A percentile compares a stretch with the other conserved stretches of the same genome.
Evolutionary conservation across 2,888 invertebrate species (phyloP).

Genomic region (Idaea dimidiata): DNA sequence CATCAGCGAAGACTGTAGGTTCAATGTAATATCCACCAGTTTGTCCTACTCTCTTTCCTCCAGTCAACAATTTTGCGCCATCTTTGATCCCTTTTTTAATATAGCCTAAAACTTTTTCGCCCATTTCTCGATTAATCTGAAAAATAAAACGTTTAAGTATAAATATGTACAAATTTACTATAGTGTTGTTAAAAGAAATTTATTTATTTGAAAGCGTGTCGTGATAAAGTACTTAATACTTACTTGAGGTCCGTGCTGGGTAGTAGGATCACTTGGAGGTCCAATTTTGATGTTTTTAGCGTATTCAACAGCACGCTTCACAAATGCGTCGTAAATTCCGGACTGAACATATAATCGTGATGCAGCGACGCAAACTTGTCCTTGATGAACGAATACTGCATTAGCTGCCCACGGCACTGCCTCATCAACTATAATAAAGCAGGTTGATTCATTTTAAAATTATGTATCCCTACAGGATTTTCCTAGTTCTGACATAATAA

Average conservation of each 20-base stretch:
- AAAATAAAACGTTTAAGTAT: conserved; percentile 12
- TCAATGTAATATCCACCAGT: conserved; percentile 86
- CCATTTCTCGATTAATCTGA: conserved; percentile 85
- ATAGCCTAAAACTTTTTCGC: conserved; percentile 86
- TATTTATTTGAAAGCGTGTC: too few relatives aligned
- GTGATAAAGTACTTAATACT: too few relatives aligned
- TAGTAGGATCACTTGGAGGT: conserved; percentile 35
- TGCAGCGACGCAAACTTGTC: conserved; percentile 56
- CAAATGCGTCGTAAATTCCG: conserved; percentile 89
- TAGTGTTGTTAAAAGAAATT: too few relatives aligned
- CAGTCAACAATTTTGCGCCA: conserved; percentile 89
- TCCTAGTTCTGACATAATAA: too few relatives aligned
- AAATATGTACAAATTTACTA: too few relatives aligned
- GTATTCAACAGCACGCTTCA: conserved; percentile 83
- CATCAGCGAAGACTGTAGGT: conserved; percentile 88
- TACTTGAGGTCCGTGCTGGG: conserved; percentile 51
- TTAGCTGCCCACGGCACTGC: conserved; percentile 47
- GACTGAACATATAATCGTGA: conserved; percentile 59
- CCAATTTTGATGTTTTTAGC: conserved; percentile 87
- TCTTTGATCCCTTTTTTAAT: conserved; percentile 89
- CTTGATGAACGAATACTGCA: conserved; percentile 51
- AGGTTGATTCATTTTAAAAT: conserved; percentile 7
- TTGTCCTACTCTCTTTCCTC: conserved; percentile 83
- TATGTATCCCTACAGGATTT: background rate
- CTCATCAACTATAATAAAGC: conserved; percentile 40